Base-by-base conservation (phyloP, 2,888 invertebrate genomes). In the Anticlea derivata region DNA sequence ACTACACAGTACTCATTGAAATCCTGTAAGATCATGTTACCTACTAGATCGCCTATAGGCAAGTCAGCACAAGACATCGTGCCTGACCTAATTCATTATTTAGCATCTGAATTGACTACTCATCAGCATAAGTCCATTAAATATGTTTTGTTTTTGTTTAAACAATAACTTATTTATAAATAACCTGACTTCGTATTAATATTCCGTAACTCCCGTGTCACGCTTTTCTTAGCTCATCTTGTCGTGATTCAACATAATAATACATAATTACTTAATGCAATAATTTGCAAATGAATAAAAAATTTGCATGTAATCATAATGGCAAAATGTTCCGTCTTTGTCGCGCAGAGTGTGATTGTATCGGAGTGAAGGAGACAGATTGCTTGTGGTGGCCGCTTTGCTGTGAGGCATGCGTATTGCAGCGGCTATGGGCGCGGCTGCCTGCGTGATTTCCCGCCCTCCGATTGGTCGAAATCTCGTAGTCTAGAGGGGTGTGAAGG, bases 261-360 rank as follows among this genome's bases (percentile, higher is more conserved):
- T 75, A 85, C 78, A 81, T 85, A 87, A 87, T 86, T 84, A 86
- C 80, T 74, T 80, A 82, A 84, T 83, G 81, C 82, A 83, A 75
- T 83, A 81, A 83, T 88, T 83, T 85, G 80, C 86, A 81, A 84
- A 77, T 84, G 82, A 83, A 86, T 82, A 81, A 84, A 83, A 86
- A 86, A 86, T 83, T 86, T 86, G 83, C 87, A 88, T 87, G 75
- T 81, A 68, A 81, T 82, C 70, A 75, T 78, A 75, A 78, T 76
- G 71, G 75, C 76, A 77, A 79, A 72, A 57, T 59, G 55, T 55
- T 64, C 50, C 79, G 64, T 84, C 84, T 64, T 67, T 73, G 31
- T 77, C 79, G 50, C 64, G 55, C 75, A 1, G 27, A 8, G 3
- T 13, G 4, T 12, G 56, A 50, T 55, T 22, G 50, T 62, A 64